Evolutionary conservation across 2,113 vertebrate genomes (phyloP), one percentile per base, ranked within the genome.

Genomic region (Ochotona curzoniae): DNA sequence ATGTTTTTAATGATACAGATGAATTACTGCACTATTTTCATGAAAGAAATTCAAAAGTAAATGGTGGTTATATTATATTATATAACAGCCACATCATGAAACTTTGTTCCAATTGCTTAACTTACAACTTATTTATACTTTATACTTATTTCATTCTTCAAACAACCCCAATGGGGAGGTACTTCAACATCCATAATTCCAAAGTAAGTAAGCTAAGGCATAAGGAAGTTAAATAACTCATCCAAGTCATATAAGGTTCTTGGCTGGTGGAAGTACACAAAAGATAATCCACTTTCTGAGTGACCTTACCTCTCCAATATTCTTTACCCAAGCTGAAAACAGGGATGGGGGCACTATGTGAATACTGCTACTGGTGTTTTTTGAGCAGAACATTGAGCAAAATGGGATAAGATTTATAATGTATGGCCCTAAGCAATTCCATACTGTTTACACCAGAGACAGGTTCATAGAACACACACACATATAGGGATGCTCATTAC

Each of bases 131-230:
- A 82, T 63, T 78, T 94, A 85, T 63, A 49, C 44, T 95, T 38
- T 51, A 83, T 79, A 93, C 30, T 88, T 20, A 75, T 71, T 79
- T 93, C 95, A 91, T 51, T 89, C 64, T 83, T 73, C 66, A 87
- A 93, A 91, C 73, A 83, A 93, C 14, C 4, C 51, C 49, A 66
- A 21, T 32, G 25, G 25, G 23, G 3, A 87, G 13, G 21, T 63
- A 61, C 74, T 64, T 38, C n/a, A 83, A 35, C 71, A 71, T 57
- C 21, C 35, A 23, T 78, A 92, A n/a, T 75, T 83, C 79, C 88
- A 89, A 83, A 21, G 49, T 54, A 7, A 92, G n/a, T 66, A 88
- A 95, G 92, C 38, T 47, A 87, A 78, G 76, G 61, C 51, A 75
- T 23, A 92, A 3, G 23, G 8, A 89, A 60, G 18, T 89, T 80